Conservation (phyloP, 1,140 invertebrate species). For the Pseudomyrmex dendroicus region DNA sequence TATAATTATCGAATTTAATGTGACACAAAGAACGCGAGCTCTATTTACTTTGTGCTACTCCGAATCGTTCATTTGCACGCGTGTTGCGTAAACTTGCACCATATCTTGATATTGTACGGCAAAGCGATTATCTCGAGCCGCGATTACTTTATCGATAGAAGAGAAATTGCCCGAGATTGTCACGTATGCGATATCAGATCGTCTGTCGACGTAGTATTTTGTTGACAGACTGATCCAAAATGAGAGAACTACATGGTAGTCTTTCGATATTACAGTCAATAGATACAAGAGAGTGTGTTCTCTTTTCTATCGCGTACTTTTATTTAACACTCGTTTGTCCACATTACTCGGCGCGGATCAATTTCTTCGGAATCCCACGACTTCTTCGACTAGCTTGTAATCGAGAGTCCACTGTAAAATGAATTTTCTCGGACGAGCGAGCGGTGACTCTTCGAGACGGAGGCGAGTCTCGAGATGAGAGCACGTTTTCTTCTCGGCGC, state of each 20-base stretch:
- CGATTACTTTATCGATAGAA: constrained; percentile 27
- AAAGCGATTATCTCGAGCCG: neutral
- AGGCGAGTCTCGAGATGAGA: neutral
- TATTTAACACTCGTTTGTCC: too few species aligned
- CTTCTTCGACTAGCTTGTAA: too few species aligned
- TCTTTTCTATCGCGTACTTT: too few species aligned
- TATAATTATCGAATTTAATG: neutral
- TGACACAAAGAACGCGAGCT: neutral
- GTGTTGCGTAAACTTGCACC: too few species aligned
- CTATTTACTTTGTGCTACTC: constrained; percentile 1
- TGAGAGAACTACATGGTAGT: too few species aligned
- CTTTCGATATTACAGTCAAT: too few species aligned
- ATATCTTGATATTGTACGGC: too few species aligned
- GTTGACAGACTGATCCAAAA: neutral
- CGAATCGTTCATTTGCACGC: neutral
- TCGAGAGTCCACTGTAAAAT: too few species aligned
- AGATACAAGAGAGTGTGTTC: too few species aligned
- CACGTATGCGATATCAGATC: neutral
- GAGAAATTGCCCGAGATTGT: neutral
- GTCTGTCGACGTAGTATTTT: neutral
- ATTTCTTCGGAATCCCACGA: too few species aligned
- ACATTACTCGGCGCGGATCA: too few species aligned
- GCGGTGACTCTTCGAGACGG: neutral
- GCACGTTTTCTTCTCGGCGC: constrained; percentile 27
- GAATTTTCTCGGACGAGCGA: neutral